phyloP scores from a whole-genome alignment of 2,113 vertebrate species.

The Leptobrachium leishanense region DNA sequence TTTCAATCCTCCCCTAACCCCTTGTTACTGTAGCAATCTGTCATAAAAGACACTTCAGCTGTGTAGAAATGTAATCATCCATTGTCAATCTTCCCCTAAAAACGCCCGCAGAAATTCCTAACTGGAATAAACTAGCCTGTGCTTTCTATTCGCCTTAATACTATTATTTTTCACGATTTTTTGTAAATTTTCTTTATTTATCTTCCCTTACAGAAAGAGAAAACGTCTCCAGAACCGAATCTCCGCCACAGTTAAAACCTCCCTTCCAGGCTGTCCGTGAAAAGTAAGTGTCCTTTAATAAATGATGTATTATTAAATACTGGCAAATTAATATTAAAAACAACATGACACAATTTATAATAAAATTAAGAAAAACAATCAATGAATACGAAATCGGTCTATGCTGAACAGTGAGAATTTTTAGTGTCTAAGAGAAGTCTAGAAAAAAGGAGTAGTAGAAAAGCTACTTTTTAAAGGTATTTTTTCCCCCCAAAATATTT shows the following conservation, averaged over 20 bases:
- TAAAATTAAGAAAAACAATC: background rate
- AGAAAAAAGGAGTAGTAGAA: no score
- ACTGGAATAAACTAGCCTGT: background rate
- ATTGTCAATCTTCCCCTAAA: background rate
- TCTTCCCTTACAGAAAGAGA: slow-evolving; percentile 77
- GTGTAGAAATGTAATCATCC: background rate
- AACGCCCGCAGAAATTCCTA: background rate
- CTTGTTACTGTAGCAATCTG: background rate
- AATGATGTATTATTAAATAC: no score
- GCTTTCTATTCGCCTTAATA: background rate
- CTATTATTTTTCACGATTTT: background rate
- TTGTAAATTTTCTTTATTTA: background rate
- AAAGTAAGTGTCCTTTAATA: slow-evolving; percentile 75
- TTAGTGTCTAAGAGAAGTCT: no score
- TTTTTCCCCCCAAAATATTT: no score
- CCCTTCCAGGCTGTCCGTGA: slow-evolving; percentile 92
- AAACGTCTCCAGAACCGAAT: slow-evolving; percentile 81
- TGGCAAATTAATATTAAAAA: no score
- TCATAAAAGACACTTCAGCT: background rate
- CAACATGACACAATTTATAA: background rate
- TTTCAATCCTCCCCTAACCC: background rate
- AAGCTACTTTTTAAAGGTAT: no score
- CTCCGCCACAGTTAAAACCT: slow-evolving; percentile 86
- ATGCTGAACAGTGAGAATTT: background rate
- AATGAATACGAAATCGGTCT: background rate